phyloP scores from a whole-genome alignment of 2,888 invertebrate species.

The Xylocampa areola region DNA sequence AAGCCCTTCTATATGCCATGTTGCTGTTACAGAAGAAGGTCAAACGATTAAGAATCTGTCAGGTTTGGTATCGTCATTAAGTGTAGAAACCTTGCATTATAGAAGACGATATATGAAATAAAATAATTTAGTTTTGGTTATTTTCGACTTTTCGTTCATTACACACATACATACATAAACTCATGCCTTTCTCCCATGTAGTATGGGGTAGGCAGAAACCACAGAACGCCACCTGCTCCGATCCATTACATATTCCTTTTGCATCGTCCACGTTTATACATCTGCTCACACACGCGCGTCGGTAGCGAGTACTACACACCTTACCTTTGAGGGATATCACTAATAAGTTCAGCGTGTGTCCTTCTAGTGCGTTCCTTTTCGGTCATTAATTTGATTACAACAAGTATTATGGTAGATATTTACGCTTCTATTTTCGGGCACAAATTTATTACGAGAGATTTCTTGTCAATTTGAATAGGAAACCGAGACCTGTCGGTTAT shows the following conservation, averaged over 20 bases:
- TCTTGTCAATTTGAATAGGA: neutral
- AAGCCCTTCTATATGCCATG: slow-evolving; percentile 96
- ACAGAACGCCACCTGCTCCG: too few species aligned
- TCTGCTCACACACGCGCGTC: too few species aligned
- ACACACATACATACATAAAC: too few species aligned
- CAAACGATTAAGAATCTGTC: slow-evolving; percentile 92
- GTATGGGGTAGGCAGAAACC: neutral
- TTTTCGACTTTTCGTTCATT: neutral
- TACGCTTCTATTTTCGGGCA: neutral
- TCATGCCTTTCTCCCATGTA: too few species aligned
- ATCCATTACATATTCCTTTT: too few species aligned
- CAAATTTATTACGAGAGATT: slow-evolving; percentile 7
- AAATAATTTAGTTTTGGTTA: slow-evolving; percentile 27
- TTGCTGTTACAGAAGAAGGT: slow-evolving; percentile 96
- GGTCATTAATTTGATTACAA: too few species aligned
- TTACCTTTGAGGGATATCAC: too few species aligned
- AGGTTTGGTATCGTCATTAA: slow-evolving; percentile 79
- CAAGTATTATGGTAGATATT: neutral
- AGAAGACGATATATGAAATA: slow-evolving; percentile 10
- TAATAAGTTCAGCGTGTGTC: too few species aligned
- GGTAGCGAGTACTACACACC: too few species aligned
- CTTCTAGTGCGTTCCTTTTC: too few species aligned
- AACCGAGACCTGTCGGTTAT: slow-evolving; percentile 1
- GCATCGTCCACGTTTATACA: too few species aligned
- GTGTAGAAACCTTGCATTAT: slow-evolving; percentile 37